Evolutionary conservation across 1,140 invertebrate genomes (phyloP).

Genomic region (Teleogryllus occipitalis): DNA sequence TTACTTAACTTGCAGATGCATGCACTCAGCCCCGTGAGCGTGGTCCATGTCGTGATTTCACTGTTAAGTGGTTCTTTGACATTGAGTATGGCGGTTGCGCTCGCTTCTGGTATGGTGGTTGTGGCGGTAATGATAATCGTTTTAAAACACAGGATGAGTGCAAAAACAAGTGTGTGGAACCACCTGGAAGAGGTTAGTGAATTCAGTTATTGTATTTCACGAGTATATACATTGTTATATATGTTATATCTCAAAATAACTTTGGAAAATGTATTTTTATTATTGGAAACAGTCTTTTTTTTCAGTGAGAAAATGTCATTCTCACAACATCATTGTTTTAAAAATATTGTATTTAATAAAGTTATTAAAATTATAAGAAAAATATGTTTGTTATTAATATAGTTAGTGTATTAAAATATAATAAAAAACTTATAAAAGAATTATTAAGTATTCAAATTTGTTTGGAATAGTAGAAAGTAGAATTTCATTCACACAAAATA

Average conservation of each 20-base stretch:
- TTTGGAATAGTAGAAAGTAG: too few relatives aligned
- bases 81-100: constrained; percentile 80
- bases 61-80: constrained; percentile 85
- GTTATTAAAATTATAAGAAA: too few relatives aligned
- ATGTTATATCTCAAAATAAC: background rate
- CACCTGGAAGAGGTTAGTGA: constrained; percentile 62
- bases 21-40: constrained; percentile 67
- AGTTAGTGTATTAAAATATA: too few relatives aligned
- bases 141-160: constrained; percentile 83
- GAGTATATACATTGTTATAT: background rate
- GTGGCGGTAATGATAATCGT: constrained; percentile 82
- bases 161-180: constrained; percentile 74
- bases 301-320: too few relatives aligned
- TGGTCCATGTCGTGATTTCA: constrained; percentile 73
- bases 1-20: constrained; percentile 39
- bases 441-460: too few relatives aligned
- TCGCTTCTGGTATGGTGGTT: constrained; percentile 92
- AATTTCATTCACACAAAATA: too few relatives aligned
- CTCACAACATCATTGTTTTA: too few relatives aligned
- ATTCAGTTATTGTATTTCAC: background rate
- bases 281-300: too few relatives aligned
- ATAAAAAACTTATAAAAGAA: too few relatives aligned
- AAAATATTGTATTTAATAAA: too few relatives aligned
- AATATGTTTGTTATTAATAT: too few relatives aligned
- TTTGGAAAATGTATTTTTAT: background rate